phyloP scores from a whole-genome alignment of 23 tunicate species.

The Corella eumyota region DNA sequence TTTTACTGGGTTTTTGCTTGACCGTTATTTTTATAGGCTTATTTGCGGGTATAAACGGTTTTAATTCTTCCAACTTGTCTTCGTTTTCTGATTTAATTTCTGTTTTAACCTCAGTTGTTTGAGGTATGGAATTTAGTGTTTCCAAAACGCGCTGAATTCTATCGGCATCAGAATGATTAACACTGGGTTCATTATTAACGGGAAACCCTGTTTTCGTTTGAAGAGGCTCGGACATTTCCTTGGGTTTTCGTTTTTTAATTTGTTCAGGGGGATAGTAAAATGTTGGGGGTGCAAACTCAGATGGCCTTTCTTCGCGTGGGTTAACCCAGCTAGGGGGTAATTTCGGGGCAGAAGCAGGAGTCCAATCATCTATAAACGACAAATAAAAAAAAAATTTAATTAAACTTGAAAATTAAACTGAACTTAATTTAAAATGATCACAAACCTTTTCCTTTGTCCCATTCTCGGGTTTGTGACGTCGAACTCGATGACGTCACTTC shows the following conservation, averaged over 20 bases:
- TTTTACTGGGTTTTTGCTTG: slow-evolving; percentile 26
- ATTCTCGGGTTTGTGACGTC: slow-evolving; percentile 28
- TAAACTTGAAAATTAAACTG: neutral
- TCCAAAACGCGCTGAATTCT: slow-evolving; percentile 41
- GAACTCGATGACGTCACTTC: neutral
- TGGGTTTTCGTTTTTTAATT: too few species aligned
- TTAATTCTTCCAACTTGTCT: too few species aligned
- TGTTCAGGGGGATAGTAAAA: slow-evolving; percentile 13
- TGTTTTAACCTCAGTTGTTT: too few species aligned
- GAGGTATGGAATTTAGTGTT: neutral
- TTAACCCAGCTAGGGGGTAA: slow-evolving; percentile 55
- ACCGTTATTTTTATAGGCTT: slow-evolving; percentile 58
- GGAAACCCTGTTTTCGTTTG: too few species aligned
- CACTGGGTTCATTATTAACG: too few species aligned
- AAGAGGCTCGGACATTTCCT: too few species aligned
- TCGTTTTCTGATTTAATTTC: too few species aligned
- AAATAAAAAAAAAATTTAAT: too few species aligned
- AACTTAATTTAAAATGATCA: neutral
- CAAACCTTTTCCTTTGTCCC: slow-evolving; percentile 73
- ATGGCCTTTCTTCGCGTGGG: slow-evolving; percentile 40
- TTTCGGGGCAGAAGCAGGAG: slow-evolving; percentile 38
- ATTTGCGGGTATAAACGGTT: slow-evolving; percentile 30
- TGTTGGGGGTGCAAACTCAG: slow-evolving; percentile 67
- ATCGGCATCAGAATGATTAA: slow-evolving; percentile 14
- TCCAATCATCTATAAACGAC: too few species aligned